Evolutionary conservation across 2,113 vertebrate genomes (phyloP).

Genomic region (Melanerpes formicivorus): DNA sequence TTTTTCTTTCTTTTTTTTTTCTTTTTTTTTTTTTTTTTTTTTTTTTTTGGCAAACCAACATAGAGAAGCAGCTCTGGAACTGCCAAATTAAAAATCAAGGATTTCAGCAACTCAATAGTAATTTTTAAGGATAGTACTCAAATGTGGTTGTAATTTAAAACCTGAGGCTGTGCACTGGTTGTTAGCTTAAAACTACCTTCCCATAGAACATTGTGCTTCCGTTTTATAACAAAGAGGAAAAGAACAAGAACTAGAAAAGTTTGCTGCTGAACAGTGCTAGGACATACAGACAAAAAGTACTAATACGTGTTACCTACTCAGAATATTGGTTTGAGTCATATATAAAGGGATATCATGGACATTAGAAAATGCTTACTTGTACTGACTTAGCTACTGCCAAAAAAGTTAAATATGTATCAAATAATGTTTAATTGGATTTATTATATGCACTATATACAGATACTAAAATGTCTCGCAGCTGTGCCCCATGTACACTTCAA

Average conservation of each 20-base stretch:
- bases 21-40: not conserved
- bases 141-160: slow-evolving; percentile 89
- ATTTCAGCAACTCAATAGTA: slow-evolving; percentile 78
- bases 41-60: slow-evolving; percentile 75
- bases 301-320: slow-evolving; percentile 82
- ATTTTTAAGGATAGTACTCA: slow-evolving; percentile 79
- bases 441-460: slow-evolving; percentile 88
- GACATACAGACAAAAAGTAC: slow-evolving; percentile 87
- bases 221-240: slow-evolving; percentile 86
- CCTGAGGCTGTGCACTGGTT: slow-evolving; percentile 94
- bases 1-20: slow-evolving; percentile 24
- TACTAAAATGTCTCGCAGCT: slow-evolving; percentile 81
- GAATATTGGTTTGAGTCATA: slow-evolving; percentile 81
- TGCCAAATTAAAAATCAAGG: slow-evolving; percentile 79
- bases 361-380: slow-evolving; percentile 83
- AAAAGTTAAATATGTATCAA: slow-evolving; percentile 88
- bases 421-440: slow-evolving; percentile 87
- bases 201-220: slow-evolving; percentile 98
- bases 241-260: slow-evolving; percentile 82
- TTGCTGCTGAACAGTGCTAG: slow-evolving; percentile 83
- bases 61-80: slow-evolving; percentile 79
- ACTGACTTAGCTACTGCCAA: slow-evolving; percentile 83
- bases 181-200: slow-evolving; percentile 90
- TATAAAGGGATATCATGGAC: slow-evolving; percentile 80
- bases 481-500: slow-evolving; percentile 74